Conservation (phyloP, 2,888 invertebrate genomes). For the Octodonta nipae region DNA sequence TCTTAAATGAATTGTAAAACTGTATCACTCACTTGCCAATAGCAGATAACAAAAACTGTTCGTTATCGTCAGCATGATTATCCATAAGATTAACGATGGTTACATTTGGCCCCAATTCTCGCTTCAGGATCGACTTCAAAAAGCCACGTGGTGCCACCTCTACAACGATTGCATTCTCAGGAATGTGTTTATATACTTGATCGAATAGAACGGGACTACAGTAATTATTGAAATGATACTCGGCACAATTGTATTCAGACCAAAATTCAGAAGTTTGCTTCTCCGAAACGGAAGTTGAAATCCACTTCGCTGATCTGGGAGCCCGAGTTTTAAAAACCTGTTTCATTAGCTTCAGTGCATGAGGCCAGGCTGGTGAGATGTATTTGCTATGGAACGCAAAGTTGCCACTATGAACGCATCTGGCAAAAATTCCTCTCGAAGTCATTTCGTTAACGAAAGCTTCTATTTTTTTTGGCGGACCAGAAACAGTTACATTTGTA, state of each 20-base stretch:
- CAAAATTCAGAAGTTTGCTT: constrained; percentile 52
- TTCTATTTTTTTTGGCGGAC: constrained; percentile 57
- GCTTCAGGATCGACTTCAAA: constrained; percentile 65
- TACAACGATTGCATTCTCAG: constrained; percentile 62
- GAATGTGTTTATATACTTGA: constrained; percentile 65
- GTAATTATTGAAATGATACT: constrained; percentile 79
- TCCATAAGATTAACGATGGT: constrained; percentile 58
- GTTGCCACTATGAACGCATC: constrained; percentile 63
- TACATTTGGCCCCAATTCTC: constrained; percentile 51
- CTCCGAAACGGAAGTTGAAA: constrained; percentile 57
- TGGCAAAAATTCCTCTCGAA: constrained; percentile 57
- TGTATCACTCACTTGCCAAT: constrained; percentile 20
- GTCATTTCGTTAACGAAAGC: constrained; percentile 52
- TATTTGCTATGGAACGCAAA: constrained; percentile 76
- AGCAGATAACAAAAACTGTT: constrained; percentile 33
- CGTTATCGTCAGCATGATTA: constrained; percentile 48
- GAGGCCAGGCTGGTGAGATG: constrained; percentile 48
- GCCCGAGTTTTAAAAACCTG: constrained; percentile 53
- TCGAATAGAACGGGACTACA: constrained; percentile 56
- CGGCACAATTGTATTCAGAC: constrained; percentile 55
- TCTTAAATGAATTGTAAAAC: too few relatives aligned
- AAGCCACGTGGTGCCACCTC: constrained; percentile 79
- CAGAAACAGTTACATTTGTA: constrained; percentile 82
- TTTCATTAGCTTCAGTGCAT: constrained; percentile 47
- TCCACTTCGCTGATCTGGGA: constrained; percentile 61